These are phyloP conservation scores for Masnerella sp. DNA, from an alignment of 2,888 invertebrate species.

Conservation along the genomic window DNA sequence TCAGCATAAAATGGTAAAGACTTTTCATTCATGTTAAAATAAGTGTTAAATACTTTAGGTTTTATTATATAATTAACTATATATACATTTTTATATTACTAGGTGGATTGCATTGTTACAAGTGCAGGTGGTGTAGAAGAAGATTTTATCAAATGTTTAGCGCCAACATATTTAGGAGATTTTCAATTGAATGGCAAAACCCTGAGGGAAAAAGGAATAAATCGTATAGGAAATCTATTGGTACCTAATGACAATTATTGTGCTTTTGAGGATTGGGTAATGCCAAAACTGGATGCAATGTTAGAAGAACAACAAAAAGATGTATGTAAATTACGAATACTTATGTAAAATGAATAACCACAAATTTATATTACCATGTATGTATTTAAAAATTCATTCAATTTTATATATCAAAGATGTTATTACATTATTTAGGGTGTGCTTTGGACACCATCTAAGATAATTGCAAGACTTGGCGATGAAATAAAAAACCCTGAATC, in stretches of 20 bases:
- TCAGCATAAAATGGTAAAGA: slow-evolving; percentile 85
- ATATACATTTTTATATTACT: slow-evolving; percentile 50
- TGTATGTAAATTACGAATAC: slow-evolving; percentile 66
- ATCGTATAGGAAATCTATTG: slow-evolving; percentile 94
- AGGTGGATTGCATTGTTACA: slow-evolving; percentile 97
- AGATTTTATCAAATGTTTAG: slow-evolving; percentile 98
- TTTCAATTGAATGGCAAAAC: slow-evolving; percentile 89
- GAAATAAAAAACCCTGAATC: slow-evolving; percentile 94
- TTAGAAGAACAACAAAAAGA: slow-evolving; percentile 89
- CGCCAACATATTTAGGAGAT: slow-evolving; percentile 95
- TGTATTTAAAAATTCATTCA: background rate
- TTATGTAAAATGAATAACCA: background rate
- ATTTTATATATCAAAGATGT: background rate
- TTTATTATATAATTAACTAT: background rate
- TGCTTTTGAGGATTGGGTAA: slow-evolving; percentile 97
- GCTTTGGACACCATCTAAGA: slow-evolving; percentile 95
- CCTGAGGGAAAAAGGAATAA: slow-evolving; percentile 91
- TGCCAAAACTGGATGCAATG: slow-evolving; percentile 95
- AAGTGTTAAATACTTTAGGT: no score
- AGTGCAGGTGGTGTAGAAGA: slow-evolving; percentile 99
- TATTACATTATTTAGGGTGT: slow-evolving; percentile 76
- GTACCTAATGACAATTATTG: slow-evolving; percentile 99
- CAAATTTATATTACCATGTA: no score
- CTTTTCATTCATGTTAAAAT: background rate
- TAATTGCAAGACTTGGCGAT: slow-evolving; percentile 90